Evolutionary conservation across 2,888 invertebrate genomes (phyloP).

Genomic region (Nasonia oneida): DNA sequence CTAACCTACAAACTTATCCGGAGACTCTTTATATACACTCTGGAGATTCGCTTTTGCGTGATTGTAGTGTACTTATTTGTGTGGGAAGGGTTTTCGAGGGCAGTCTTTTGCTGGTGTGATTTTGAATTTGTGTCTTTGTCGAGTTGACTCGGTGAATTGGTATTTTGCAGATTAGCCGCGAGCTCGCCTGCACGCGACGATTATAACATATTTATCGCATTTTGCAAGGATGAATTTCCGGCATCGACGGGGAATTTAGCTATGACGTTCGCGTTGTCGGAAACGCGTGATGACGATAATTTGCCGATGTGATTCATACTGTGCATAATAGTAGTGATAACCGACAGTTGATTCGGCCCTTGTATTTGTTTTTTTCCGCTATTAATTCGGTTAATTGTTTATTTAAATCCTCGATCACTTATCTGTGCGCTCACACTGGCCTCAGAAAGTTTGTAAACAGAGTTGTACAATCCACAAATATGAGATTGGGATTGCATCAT

Average conservation of each 20-base stretch:
- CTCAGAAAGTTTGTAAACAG: too few species aligned
- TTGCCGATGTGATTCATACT: neutral
- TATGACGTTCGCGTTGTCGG: neutral
- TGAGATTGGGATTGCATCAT: slow-evolving; percentile 42
- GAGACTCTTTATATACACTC: neutral
- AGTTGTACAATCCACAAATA: neutral
- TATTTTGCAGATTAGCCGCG: too few species aligned
- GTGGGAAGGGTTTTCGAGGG: neutral
- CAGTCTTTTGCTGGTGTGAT: neutral
- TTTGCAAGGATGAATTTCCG: neutral
- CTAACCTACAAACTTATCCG: slow-evolving; percentile 9
- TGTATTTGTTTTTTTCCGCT: neutral
- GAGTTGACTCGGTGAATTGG: too few species aligned
- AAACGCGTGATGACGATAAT: neutral
- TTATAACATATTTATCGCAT: neutral
- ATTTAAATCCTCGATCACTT: neutral
- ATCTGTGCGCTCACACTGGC: neutral
- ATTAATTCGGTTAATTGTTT: neutral
- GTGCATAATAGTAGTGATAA: neutral
- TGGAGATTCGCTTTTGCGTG: neutral
- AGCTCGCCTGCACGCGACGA: too few species aligned
- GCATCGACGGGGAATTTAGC: neutral
- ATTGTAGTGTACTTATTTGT: neutral
- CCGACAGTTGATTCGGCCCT: neutral
- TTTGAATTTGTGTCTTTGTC: too few species aligned